phyloP scores from a whole-genome alignment of 2,113 vertebrate species.

The Orientallactaga bullata region DNA sequence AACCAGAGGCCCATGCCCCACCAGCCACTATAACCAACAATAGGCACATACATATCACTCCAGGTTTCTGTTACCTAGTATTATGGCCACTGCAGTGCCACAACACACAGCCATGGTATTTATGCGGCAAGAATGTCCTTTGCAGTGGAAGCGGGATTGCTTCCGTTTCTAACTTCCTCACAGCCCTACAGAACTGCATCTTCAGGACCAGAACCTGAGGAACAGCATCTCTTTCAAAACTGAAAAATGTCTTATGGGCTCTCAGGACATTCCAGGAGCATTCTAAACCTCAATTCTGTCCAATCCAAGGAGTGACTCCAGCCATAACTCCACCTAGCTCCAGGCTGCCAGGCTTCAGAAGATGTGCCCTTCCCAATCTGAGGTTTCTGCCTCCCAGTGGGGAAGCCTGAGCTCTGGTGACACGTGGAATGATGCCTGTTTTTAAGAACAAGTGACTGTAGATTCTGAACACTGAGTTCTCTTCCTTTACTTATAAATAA shows the following conservation, averaged over 20 bases:
- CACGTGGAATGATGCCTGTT: not conserved
- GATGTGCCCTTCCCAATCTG: not conserved
- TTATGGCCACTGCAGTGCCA: not conserved
- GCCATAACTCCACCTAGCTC: accelerated
- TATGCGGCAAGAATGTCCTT: not conserved
- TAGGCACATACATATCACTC: accelerated
- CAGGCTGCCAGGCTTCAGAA: no score
- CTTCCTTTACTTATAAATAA: slow-evolving; percentile 32
- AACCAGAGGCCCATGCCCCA: not conserved
- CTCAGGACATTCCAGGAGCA: accelerated
- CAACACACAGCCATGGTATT: accelerated
- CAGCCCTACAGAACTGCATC: not conserved
- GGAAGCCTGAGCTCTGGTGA: not conserved
- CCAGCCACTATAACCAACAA: not conserved
- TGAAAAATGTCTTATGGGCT: not conserved
- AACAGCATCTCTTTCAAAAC: not conserved
- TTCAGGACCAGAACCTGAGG: not conserved
- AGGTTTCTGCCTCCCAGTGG: not conserved
- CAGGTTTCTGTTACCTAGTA: not conserved
- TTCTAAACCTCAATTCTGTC: not conserved
- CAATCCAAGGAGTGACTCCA: not conserved
- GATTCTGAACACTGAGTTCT: not conserved
- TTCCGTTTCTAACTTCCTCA: not conserved
- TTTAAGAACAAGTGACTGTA: slow-evolving; percentile 18
- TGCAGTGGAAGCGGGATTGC: not conserved